Evolutionary conservation across 2,797 vertebrate genomes (phyloP).

Genomic region (Okamejei kenojei): DNA sequence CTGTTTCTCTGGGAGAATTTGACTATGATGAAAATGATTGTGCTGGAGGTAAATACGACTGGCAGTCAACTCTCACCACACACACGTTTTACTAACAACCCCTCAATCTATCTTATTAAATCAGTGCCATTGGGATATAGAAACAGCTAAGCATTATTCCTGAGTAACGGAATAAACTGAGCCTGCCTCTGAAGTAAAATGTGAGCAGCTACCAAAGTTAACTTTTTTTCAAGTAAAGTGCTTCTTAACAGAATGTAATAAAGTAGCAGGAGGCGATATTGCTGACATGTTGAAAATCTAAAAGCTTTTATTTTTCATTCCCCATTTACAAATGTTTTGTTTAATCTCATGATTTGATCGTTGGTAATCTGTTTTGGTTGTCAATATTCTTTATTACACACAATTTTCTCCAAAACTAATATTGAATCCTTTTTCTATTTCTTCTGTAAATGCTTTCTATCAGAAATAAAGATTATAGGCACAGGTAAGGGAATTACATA

Average conservation of each 20-base stretch:
- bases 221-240: neutral
- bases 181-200: neutral
- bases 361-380: neutral
- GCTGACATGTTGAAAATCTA: neutral
- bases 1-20: neutral
- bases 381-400: conserved; percentile 16
- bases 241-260: neutral
- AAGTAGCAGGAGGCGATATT: neutral
- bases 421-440: conserved; percentile 41
- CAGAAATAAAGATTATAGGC: conserved; percentile 99
- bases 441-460: conserved; percentile 68
- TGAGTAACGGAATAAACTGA: neutral
- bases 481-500: conserved; percentile 81
- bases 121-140: neutral
- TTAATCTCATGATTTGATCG: neutral
- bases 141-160: neutral
- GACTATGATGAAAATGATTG: too few relatives aligned
- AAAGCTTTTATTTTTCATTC: conserved; percentile 9
- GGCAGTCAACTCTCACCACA: too few relatives aligned
- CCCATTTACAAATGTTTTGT: neutral
- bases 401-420: conserved; percentile 31
- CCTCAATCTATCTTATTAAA: neutral
- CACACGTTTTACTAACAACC: too few relatives aligned
- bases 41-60: too few relatives aligned
- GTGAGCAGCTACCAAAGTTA: neutral